phyloP scores from a whole-genome alignment of 2,888 invertebrate species.

The Amaurobius ferox region DNA sequence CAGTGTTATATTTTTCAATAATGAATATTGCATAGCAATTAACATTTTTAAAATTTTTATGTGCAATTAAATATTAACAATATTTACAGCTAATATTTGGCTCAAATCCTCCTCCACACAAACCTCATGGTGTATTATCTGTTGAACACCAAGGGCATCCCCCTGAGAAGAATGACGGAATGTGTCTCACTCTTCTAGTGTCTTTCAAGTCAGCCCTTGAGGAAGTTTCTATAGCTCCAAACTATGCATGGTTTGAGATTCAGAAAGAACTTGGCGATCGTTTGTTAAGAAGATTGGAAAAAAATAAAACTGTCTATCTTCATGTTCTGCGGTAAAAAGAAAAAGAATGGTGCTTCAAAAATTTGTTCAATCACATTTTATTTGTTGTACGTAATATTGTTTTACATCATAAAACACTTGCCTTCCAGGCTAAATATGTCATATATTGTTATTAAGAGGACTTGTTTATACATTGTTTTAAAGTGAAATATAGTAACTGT shows the following conservation, averaged over 20 bases:
- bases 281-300: constrained; percentile 84
- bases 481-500: no score
- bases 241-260: constrained; percentile 92
- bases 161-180: constrained; percentile 82
- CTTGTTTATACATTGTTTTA: no score
- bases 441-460: no score
- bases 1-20: background rate
- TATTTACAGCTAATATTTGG: constrained; percentile 87
- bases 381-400: background rate
- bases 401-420: background rate
- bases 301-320: constrained; percentile 87
- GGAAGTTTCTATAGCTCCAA: constrained; percentile 88
- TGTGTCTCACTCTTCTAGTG: constrained; percentile 88
- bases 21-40: no score
- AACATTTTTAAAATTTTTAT: no score
- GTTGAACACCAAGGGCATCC: constrained; percentile 79
- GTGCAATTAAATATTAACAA: background rate
- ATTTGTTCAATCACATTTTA: no score
- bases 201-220: constrained; percentile 90
- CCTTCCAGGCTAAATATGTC: background rate
- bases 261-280: constrained; percentile 84
- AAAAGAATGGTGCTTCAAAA: background rate
- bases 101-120: constrained; percentile 88
- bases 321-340: constrained; percentile 86
- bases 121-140: constrained; percentile 86